A percentile compares a stretch with the other conserved stretches of the same genome.
Evolutionary conservation across 2,113 vertebrate genomes (phyloP).

Genomic region (Saiga tatarica): DNA sequence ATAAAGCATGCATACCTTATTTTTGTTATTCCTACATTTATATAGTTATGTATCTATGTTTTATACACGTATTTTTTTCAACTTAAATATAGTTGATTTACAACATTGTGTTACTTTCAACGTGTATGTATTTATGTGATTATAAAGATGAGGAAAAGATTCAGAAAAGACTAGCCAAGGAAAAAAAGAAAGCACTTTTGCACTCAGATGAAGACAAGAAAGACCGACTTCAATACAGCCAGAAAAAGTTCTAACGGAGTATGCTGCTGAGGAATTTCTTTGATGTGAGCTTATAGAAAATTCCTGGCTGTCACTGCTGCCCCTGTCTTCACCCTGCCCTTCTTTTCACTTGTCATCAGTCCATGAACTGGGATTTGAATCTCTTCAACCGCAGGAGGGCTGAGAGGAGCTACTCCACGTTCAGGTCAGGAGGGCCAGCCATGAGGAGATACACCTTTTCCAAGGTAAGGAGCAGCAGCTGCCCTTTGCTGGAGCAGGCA

Average conservation of each 20-base stretch:
- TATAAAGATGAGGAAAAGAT: constrained; percentile 40
- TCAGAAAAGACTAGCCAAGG: constrained; percentile 21
- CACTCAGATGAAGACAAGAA: constrained; percentile 20
- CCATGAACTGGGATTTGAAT: not conserved
- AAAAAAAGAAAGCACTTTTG: constrained; percentile 30
- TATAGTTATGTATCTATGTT: not conserved
- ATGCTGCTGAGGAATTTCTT: constrained; percentile 43
- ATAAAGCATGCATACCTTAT: not conserved
- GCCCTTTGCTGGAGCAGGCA: too few relatives aligned
- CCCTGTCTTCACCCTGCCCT: not conserved
- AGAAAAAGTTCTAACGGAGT: not conserved
- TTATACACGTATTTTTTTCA: not conserved
- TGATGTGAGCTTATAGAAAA: constrained; percentile 54
- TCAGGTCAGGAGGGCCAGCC: too few relatives aligned
- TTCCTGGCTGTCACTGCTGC: not conserved
- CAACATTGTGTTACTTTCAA: not conserved
- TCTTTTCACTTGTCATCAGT: not conserved
- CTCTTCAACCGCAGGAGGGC: not conserved
- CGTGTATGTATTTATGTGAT: not conserved
- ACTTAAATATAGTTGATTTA: not conserved
- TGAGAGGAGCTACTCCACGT: too few relatives aligned
- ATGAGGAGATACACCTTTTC: too few relatives aligned
- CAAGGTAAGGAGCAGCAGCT: too few relatives aligned
- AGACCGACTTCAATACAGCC: constrained; percentile 1
- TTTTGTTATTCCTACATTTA: constrained; percentile 19